phyloP scores from a whole-genome alignment of 64 coral and sea anemone genomes.

The Trachythela sp. region DNA sequence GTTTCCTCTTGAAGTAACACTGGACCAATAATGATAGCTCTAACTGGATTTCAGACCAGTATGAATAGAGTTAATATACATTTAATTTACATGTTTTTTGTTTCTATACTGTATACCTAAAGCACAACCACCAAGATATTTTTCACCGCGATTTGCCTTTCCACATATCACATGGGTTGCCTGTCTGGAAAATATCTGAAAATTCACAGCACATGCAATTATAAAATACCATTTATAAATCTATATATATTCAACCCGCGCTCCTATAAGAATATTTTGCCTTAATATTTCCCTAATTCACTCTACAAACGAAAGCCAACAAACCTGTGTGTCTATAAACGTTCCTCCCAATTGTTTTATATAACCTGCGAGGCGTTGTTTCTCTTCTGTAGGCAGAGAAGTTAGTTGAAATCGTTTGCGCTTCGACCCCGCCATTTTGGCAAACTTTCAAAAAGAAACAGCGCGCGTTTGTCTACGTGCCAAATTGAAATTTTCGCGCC shows the following conservation, averaged over 20 bases:
- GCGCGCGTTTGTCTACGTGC: not conserved
- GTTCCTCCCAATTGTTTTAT: not conserved
- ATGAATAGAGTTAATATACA: not conserved
- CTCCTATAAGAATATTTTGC: not conserved
- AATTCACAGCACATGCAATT: not conserved
- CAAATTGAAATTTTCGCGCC: not conserved
- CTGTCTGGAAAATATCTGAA: not conserved
- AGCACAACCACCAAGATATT: conserved; percentile 92
- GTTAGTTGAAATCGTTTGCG: not conserved
- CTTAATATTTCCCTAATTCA: not conserved
- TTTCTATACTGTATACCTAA: conserved; percentile 65
- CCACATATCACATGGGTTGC: conserved; percentile 73
- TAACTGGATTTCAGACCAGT: too few species aligned
- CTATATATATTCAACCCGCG: too few species aligned
- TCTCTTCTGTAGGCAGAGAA: not conserved
- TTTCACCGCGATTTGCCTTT: conserved; percentile 92
- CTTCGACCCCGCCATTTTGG: not conserved
- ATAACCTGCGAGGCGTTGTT: not conserved
- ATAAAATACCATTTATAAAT: too few species aligned
- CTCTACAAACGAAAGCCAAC: not conserved
- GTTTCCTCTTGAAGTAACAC: too few species aligned
- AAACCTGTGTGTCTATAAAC: not conserved
- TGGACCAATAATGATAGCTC: too few species aligned
- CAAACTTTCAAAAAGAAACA: not conserved
- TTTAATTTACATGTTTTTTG: too few species aligned